These are phyloP conservation scores for Microdon myrmicae DNA, from an alignment of 2,888 invertebrate species.

Conservation along the genomic window DNA sequence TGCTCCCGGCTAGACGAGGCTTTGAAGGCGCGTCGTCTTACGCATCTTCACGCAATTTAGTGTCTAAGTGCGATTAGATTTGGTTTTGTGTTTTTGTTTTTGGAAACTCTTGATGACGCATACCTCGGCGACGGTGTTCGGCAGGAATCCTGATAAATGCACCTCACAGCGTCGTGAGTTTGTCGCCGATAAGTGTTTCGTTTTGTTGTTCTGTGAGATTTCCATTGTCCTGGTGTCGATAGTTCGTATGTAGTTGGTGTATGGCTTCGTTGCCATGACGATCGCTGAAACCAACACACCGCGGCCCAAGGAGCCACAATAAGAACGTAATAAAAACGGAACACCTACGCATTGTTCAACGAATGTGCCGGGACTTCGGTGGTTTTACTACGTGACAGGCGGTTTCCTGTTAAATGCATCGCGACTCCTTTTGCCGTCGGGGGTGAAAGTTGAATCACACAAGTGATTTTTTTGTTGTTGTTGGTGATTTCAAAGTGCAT, in stretches of 20 bases:
- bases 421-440: slow-evolving; percentile 18
- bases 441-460: slow-evolving; percentile 46
- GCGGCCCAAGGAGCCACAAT: slow-evolving; percentile 2
- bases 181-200: slow-evolving; percentile 46
- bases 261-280: slow-evolving; percentile 26
- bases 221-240: slow-evolving; percentile 17
- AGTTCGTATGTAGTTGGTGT: too few species aligned
- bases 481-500: slow-evolving; percentile 15
- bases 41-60: too few species aligned
- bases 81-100: slow-evolving; percentile 6
- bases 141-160: slow-evolving; percentile 37
- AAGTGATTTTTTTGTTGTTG: slow-evolving; percentile 35
- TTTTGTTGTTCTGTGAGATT: slow-evolving; percentile 16
- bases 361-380: slow-evolving; percentile 23
- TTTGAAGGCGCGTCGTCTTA: too few species aligned
- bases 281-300: too few species aligned
- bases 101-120: slow-evolving; percentile 34
- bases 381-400: slow-evolving; percentile 45
- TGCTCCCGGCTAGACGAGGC: too few species aligned
- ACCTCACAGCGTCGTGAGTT: slow-evolving; percentile 15
- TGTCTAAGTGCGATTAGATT: too few species aligned
- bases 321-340: slow-evolving; percentile 19
- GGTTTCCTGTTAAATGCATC: slow-evolving; percentile 33
- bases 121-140: too few species aligned
- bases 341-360: slow-evolving; percentile 39